Evolutionary conservation across 1,140 invertebrate species (phyloP).

Genomic region (Dendrolimus punctatus): DNA sequence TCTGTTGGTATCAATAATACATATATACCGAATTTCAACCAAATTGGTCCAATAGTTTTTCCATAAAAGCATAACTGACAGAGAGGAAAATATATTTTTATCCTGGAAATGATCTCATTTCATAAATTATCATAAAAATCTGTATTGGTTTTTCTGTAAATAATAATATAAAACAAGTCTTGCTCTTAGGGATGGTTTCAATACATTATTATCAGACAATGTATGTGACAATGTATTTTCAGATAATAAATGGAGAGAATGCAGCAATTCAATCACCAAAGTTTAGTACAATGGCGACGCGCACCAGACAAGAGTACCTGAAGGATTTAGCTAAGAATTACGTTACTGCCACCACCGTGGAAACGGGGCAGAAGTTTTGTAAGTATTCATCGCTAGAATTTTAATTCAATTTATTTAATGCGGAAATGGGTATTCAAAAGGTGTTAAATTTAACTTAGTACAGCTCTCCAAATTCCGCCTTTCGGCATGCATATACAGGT

Average conservation of each 20-base stretch:
- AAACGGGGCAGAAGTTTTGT: conserved; percentile 93
- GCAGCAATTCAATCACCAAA: conserved; percentile 96
- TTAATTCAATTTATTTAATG: background rate
- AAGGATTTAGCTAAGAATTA: conserved; percentile 93
- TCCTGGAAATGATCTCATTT: no score
- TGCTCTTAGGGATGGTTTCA: background rate
- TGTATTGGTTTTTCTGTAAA: background rate
- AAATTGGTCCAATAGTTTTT: no score
- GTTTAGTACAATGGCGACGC: conserved; percentile 96
- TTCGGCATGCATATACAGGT: no score
- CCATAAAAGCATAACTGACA: no score
- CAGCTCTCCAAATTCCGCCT: no score
- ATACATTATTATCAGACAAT: background rate
- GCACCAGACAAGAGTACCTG: conserved; percentile 96
- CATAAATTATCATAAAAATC: no score
- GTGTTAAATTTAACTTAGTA: no score
- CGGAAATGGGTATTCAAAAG: background rate
- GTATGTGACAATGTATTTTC: conserved; percentile 9
- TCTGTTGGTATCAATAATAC: no score
- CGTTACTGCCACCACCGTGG: conserved; percentile 84
- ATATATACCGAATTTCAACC: no score
- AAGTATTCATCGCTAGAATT: conserved; percentile 49
- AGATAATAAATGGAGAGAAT: conserved; percentile 95
- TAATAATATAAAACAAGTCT: no score
- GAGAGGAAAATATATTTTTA: no score